A percentile compares a stretch with the other conserved stretches of the same genome.
Evolutionary conservation across 2,888 invertebrate species (phyloP).

Genomic region (Sacculina carcini): DNA sequence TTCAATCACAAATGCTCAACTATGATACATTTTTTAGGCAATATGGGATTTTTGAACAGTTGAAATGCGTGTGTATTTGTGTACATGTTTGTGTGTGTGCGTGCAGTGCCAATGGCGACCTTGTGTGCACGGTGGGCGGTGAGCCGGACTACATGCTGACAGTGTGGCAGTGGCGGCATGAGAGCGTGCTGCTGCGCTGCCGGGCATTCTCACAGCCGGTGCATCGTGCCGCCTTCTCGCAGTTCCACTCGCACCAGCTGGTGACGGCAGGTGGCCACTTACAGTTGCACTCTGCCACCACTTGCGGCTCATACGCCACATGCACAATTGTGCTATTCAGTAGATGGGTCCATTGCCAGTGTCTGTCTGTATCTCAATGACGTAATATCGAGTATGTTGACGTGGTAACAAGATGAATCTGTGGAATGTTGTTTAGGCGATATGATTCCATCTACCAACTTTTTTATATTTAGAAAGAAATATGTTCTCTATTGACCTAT

Average conservation of each 20-base stretch:
- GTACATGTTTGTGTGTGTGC: slow-evolving; percentile 5
- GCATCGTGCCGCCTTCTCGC: slow-evolving; percentile 49
- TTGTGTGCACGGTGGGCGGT: slow-evolving; percentile 55
- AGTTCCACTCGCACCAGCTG: slow-evolving; percentile 46
- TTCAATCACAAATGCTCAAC: too few species aligned
- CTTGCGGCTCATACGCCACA: too few species aligned
- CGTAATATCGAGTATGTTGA: too few species aligned
- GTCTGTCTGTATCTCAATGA: too few species aligned
- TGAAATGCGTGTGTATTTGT: not conserved
- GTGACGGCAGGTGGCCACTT: slow-evolving; percentile 37
- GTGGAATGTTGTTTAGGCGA: too few species aligned
- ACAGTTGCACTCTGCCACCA: slow-evolving; percentile 4
- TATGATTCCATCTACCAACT: too few species aligned
- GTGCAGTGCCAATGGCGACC: slow-evolving; percentile 44
- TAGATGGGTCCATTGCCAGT: too few species aligned
- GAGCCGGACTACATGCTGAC: slow-evolving; percentile 66
- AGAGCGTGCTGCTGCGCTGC: slow-evolving; percentile 43
- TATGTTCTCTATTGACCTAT: too few species aligned
- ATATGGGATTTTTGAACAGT: not conserved
- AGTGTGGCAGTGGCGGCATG: slow-evolving; percentile 61
- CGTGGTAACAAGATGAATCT: too few species aligned
- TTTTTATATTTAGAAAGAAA: too few species aligned
- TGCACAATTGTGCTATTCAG: too few species aligned
- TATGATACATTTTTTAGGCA: too few species aligned
- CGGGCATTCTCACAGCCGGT: slow-evolving; percentile 63